Conservation (phyloP, 2,113 vertebrate species). For the Oplegnathus fasciatus region DNA sequence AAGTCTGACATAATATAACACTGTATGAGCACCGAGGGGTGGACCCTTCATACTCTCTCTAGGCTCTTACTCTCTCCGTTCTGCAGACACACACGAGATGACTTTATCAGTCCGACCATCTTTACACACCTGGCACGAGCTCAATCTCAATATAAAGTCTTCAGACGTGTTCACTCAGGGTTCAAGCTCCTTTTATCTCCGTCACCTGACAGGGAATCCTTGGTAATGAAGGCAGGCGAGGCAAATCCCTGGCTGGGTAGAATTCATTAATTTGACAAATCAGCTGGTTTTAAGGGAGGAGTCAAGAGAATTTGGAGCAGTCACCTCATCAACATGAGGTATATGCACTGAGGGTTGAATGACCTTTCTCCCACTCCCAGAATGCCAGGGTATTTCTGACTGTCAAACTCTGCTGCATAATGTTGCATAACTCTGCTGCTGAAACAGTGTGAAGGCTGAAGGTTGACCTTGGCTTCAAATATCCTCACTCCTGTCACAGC, state of each 20-base stretch:
- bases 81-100: background rate
- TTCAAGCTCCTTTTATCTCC: constrained; percentile 27
- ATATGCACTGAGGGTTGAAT: constrained; percentile 21
- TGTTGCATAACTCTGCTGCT: constrained; percentile 53
- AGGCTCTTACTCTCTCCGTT: background rate
- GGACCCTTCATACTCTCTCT: background rate
- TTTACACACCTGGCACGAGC: constrained; percentile 3
- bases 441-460: constrained; percentile 40
- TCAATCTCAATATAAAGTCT: background rate
- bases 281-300: background rate
- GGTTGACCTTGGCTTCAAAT: constrained; percentile 60
- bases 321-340: constrained; percentile 36
- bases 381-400: constrained; percentile 17
- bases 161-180: constrained; percentile 16
- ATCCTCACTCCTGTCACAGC: constrained; percentile 30
- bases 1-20: background rate
- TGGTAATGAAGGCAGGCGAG: background rate
- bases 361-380: constrained; percentile 14
- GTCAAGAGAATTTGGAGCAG: background rate
- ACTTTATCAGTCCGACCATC: constrained; percentile 23
- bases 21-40: background rate
- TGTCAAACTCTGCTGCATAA: constrained; percentile 17
- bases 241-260: background rate
- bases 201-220: background rate
- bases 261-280: background rate